Evolutionary conservation across 2,888 invertebrate species (phyloP), one percentile per base, ranked within the genome.

Genomic region (Charanyca ferruginea): DNA sequence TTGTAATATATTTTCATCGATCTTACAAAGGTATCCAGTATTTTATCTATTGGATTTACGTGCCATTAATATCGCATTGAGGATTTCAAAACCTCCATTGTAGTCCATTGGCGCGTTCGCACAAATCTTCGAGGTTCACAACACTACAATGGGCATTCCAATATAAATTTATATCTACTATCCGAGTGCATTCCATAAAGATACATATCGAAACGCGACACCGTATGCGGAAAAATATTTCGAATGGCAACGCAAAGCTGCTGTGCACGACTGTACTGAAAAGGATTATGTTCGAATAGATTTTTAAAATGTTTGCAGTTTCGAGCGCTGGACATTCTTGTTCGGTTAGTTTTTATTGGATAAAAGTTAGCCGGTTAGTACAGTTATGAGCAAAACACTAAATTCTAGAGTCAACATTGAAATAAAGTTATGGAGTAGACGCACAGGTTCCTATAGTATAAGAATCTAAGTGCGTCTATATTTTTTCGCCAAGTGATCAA

Each of bases 161-260:
- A 85, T 86, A 87, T 81, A 79, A 82, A 86, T 82, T 79, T 81
- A 83, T 83, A 79, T 80, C 76, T 77, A 65, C 69, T 79, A 77
- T 83, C 73, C 70, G 65, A 59, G 65, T 81, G 79, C 81, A 79
- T 77, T 76, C 70, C 70, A 62, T 61, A 62, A 61, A 79, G 81
- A 82, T 81, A 80, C 66, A 72, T 80, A 78, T 81, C 73, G 62
- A 25, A 66, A 62, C 48, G 54, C 53, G 54, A 59, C 68, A 64
- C 35, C 35, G 79, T 67, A 63, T 63, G 67, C 67, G 76, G 80
- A 77, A 81, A 81, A 83, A 81, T 85, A 81, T 83, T 77, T 63
- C 38, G 42, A 66, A 79, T 66, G 59, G 60, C 66, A 71, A 69
- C 66, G 59, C 67, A 59, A 73, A 73, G 57, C 74, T 69, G 48